Evolutionary conservation across 2,888 invertebrate genomes (phyloP), one percentile per base, ranked within the genome.

Genomic region (Drosophila nigritarsus): DNA sequence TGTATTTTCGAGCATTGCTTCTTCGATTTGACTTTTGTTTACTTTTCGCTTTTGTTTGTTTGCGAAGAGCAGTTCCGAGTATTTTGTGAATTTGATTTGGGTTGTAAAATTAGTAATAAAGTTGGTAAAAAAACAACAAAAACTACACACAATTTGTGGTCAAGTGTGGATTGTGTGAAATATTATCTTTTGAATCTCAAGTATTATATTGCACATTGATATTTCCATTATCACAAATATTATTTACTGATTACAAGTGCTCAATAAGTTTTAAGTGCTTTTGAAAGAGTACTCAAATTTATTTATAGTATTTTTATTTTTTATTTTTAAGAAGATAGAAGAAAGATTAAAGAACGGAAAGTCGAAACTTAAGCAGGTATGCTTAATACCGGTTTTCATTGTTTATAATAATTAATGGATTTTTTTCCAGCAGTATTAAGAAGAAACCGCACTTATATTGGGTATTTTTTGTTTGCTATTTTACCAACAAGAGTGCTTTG

Each of bases 11-110:
- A 27, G 30, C 11, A 13, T 20, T n/a, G 34, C 38, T 63, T 30
- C 45, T 67, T 30, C 50, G 53, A 61, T 60, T 68, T 65, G 42
- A 15, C 49, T 42, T 61, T 51, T 73, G 45, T 61, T 73, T 58
- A 56, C 48, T 58, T 61, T 61, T 58, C 58, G 20, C 72, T 60
- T 54, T 49, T 38, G 11, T 40, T 32, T n/a, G 8, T 56, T 49
- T 49, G 6, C 15, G 45, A 38, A 30, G 27, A 40, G 54, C 11
- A 50, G 49, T 13, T 13, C 6, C 5, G 53, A 20, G 51, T 40
- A 49, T 54, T 36, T 42, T 54, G n/a, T 42, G 40, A 29, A 49
- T 61, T 49, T 36, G n/a, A 60, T 42, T 68, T 34, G 24, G 34
- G n/a, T 59, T 34, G 75, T 54, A 53, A 56, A 54, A 15, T 54